phyloP scores from a whole-genome alignment of 2,797 vertebrate species.

The Acropternis orthonyx region DNA sequence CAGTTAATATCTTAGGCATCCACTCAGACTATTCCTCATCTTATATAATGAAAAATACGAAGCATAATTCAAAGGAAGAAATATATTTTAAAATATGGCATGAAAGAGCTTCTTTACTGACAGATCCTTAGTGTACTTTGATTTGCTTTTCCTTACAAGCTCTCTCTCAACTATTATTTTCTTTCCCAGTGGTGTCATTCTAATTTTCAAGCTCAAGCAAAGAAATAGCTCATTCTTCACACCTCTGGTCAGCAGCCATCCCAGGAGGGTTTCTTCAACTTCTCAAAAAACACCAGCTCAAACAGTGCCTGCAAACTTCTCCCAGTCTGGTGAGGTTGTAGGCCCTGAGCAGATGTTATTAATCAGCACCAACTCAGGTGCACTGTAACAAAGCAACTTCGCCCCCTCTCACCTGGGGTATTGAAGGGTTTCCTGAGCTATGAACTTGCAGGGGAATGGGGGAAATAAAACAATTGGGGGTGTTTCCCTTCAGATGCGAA shows the following conservation, averaged over 20 bases:
- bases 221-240: background rate
- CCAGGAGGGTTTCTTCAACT: background rate
- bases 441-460: background rate
- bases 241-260: background rate
- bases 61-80: background rate
- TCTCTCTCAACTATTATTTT: background rate
- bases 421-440: background rate
- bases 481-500: background rate
- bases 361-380: background rate
- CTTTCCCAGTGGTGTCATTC: background rate
- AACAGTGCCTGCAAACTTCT: background rate
- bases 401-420: background rate
- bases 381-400: background rate
- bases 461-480: background rate
- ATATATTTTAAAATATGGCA: background rate
- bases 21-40: background rate
- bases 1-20: background rate
- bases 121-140: background rate
- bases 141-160: slow-evolving; percentile 28
- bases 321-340: rapidly evolving
- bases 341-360: background rate
- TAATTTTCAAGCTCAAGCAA: slow-evolving; percentile 6
- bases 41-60: background rate
- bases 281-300: background rate
- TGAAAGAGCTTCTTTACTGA: background rate